Evolutionary conservation across 2,113 vertebrate species (phyloP).

Genomic region (Acrocephalus kingi): DNA sequence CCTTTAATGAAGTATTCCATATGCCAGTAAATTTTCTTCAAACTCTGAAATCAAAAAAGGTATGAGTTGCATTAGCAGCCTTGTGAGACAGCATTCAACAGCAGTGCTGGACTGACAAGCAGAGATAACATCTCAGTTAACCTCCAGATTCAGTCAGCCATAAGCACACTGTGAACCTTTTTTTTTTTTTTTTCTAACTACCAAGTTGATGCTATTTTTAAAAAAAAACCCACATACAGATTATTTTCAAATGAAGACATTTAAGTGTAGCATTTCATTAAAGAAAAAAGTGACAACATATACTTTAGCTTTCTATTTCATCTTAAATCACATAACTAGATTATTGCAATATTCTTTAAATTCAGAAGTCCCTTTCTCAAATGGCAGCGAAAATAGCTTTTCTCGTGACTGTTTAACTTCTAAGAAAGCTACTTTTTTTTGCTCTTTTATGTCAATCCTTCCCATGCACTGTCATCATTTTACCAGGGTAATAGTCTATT

Average conservation of each 20-base stretch:
- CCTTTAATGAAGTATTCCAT: background rate
- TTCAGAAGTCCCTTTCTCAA: slow-evolving; percentile 58
- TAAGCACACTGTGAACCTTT: slow-evolving; percentile 17
- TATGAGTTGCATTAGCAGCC: background rate
- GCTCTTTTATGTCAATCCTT: slow-evolving; percentile 58
- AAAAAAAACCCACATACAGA: slow-evolving; percentile 52
- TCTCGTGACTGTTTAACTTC: slow-evolving; percentile 63
- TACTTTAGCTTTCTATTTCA: slow-evolving; percentile 65
- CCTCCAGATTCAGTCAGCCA: slow-evolving; percentile 20
- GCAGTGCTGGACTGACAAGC: background rate
- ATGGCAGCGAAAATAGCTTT: slow-evolving; percentile 61
- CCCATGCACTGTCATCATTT: slow-evolving; percentile 64
- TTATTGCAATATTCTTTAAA: slow-evolving; percentile 64
- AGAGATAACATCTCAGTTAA: background rate
- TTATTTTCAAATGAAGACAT: slow-evolving; percentile 53
- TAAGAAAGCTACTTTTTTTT: slow-evolving; percentile 55
- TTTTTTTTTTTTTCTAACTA: slow-evolving; percentile 15
- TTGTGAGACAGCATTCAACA: background rate
- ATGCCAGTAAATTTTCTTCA: background rate
- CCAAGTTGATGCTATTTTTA: slow-evolving; percentile 43
- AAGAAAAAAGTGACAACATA: slow-evolving; percentile 67
- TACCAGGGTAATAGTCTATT: slow-evolving; percentile 37
- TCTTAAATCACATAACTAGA: slow-evolving; percentile 58
- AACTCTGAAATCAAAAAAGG: background rate
- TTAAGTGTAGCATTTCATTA: slow-evolving; percentile 46